A percentile compares a stretch with the other conserved stretches of the same genome.
Conservation (phyloP, 2,888 invertebrate species). For the Prosopocoilus inquinatus region DNA sequence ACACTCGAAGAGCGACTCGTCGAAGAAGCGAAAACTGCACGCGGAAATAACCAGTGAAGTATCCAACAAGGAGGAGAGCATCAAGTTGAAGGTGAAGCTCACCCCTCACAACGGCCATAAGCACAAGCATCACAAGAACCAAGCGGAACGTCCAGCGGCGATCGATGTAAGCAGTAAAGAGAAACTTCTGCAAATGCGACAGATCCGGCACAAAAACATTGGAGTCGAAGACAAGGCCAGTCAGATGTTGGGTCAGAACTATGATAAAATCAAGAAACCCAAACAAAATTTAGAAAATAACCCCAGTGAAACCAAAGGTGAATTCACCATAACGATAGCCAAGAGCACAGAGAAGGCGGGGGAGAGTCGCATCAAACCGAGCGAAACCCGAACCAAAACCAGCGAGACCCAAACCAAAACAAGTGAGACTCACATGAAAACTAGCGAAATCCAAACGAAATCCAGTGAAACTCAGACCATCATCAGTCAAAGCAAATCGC, state of each 20-base stretch:
- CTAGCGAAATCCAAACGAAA: slow-evolving; percentile 10
- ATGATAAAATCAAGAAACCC: slow-evolving; percentile 21
- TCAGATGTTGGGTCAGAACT: slow-evolving; percentile 13
- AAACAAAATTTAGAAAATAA: slow-evolving; percentile 24
- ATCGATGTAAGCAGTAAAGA: slow-evolving; percentile 35
- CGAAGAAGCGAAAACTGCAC: slow-evolving; percentile 56
- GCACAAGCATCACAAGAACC: slow-evolving; percentile 46
- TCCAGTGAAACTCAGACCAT: neutral
- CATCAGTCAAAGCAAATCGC: neutral
- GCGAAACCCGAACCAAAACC: slow-evolving; percentile 5
- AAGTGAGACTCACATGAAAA: slow-evolving; percentile 14
- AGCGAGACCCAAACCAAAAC: slow-evolving; percentile 9
- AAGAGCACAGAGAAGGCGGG: slow-evolving; percentile 8
- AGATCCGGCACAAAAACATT: slow-evolving; percentile 47
- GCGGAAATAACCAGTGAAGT: slow-evolving; percentile 52
- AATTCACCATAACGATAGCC: slow-evolving; percentile 9
- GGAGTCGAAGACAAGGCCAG: slow-evolving; percentile 33
- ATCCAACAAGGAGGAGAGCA: slow-evolving; percentile 48
- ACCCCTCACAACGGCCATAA: slow-evolving; percentile 49
- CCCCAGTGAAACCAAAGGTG: neutral
- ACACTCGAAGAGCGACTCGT: slow-evolving; percentile 54
- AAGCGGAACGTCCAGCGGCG: neutral
- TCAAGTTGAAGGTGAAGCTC: slow-evolving; percentile 58
- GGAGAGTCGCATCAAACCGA: neutral
- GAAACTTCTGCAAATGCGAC: slow-evolving; percentile 49